phyloP scores from a whole-genome alignment of 92 coral and sea anemone genomes.

The Epizoanthus scotinus region DNA sequence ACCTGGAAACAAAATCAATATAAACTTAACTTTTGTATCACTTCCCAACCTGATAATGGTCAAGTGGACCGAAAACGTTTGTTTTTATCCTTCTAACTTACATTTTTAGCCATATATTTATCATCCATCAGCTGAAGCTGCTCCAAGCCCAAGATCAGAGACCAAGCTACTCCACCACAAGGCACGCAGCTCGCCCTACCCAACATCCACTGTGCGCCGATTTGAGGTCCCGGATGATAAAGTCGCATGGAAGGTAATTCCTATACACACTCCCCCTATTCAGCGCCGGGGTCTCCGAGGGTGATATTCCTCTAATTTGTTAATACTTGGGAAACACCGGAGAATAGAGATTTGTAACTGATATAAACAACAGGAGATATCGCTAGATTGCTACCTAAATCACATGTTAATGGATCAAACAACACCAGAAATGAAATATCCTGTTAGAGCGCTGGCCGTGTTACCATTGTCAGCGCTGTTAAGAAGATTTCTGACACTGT shows the following conservation, averaged over 20 bases:
- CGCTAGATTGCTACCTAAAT: background rate
- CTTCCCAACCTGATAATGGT: too few species aligned
- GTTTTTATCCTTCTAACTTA: too few species aligned
- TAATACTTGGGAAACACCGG: background rate
- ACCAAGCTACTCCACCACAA: conserved; percentile 78
- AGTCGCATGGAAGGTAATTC: conserved; percentile 87
- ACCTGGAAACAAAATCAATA: too few species aligned
- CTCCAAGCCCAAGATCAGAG: conserved; percentile 52
- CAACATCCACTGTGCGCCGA: conserved; percentile 74
- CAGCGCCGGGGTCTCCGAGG: background rate
- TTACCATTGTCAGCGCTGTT: too few species aligned
- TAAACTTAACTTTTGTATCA: too few species aligned
- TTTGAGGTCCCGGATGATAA: conserved; percentile 80
- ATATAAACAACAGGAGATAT: background rate
- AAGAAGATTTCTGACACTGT: too few species aligned
- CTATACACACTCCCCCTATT: background rate
- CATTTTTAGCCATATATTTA: too few species aligned
- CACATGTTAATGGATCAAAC: too few species aligned
- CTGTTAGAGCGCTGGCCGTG: too few species aligned
- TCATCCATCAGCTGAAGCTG: conserved; percentile 7
- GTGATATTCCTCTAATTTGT: too few species aligned
- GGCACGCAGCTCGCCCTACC: conserved; percentile 95
- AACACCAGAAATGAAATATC: too few species aligned
- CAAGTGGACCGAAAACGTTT: too few species aligned
- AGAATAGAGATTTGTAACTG: background rate